Base-by-base conservation (phyloP, 1,140 invertebrate genomes). In the Drosophila pectinifera region DNA sequence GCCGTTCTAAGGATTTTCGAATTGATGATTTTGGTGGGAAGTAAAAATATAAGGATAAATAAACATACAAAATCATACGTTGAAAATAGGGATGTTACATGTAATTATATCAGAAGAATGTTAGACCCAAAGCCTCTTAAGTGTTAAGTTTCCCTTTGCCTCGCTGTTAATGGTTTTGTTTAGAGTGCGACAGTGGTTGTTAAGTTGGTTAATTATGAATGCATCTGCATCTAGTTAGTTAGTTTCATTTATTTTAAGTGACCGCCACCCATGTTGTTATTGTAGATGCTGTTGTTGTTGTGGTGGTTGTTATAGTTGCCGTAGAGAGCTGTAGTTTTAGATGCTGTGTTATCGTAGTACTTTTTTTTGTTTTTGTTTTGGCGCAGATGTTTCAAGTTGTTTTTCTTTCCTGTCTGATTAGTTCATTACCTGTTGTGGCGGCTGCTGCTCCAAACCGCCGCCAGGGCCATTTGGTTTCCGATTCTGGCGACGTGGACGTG, bases 401-500 rank as follows among this genome's bases (percentile, higher is more conserved):
- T 42, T 54, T 38, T 26, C 61, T 61, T 58, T 70, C 76, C 73
- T 73, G 65, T 31, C 28, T 78, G 74, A 65, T 83, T 88, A 88
- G 76, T 88, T 88, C 75, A 88, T 92, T 92, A 92, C 91, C 91
- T 92, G 91, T 73, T 92, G 91, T 72, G 77, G 78, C 77, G 77
- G 78, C 77, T 86, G 88, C 74, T 91, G 84, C 38, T 88, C 84
- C 76, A 83, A 73, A 62, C 88, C 78, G 73, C 83, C 90, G 70
- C 90, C 91, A 69, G 80, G 83, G 36, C 75, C 80, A 72, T 91
- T 91, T n/a, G 77, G 73, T 56, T 92, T 92, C 57, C 88, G 83
- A 67, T 86, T 92, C 58, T 80, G 90, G 55, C 91, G 91, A 67
- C 89, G 83, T 61, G 81, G 85, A 78, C 90, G 91, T 67, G 59